Base-by-base conservation (phyloP, 2,797 vertebrate genomes). In the Ctenosaura bakeri region DNA sequence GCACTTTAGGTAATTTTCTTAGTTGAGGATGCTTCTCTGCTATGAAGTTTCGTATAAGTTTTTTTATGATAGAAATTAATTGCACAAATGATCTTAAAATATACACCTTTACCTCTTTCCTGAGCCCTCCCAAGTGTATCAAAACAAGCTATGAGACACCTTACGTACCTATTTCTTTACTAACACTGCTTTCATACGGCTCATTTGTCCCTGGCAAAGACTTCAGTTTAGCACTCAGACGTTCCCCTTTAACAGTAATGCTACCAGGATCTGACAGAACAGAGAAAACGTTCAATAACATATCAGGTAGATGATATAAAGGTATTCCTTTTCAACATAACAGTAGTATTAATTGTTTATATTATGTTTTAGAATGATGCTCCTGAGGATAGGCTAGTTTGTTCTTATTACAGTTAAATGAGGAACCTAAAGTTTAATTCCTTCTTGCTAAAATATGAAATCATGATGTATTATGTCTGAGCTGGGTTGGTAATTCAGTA, bases 131-230 rank as follows among this genome's bases (percentile, higher is more conserved):
- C 81, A 16, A 89, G n/a, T 88, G 64, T 76, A 20, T 78, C 78
- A 81, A 87, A 20, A 50, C 78, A 85, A 54, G 77, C 42, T 69
- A 52, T 35, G 52, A 88, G 64, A 90, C 91, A 32, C 0, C 35
- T 24, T 92, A 96, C 98, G 98, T 97, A 98, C 99, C 99, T 91
- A 99, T 97, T 95, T 99, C 98, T 97, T 98, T 98, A 74, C 94
- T 97, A 92, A 94, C 94, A 94, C 98, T 99, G 87, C 97, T 97
- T 97, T 99, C 99, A 80, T 99, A 99, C 12, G 98, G 98, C 91
- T 99, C 98, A 66, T 96, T 97, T 93, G 98, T 96, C 93, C 96
- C 98, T 86, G 98, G 98, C 93, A 99, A 97, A 91, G 97, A 96
- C 96, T 97, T 98, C 93, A 99, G 97, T 95, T 96, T 99, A 95